Base-by-base conservation (phyloP, 2,888 invertebrate species). In the Gari tellinella region DNA sequence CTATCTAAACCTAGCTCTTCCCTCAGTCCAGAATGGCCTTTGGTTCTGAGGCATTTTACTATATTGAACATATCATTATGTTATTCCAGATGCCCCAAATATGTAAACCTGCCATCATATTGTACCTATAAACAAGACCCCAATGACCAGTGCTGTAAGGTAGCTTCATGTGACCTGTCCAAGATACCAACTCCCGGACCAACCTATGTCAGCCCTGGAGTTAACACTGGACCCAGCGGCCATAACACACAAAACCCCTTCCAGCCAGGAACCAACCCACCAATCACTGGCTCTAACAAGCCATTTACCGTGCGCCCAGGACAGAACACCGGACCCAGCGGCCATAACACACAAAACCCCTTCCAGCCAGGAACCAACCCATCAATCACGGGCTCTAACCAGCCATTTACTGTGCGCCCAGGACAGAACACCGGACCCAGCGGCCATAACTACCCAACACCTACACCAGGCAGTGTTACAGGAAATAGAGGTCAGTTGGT, bases 51-150 rank as follows among this genome's bases (percentile, higher is more conserved):
- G n/a, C n/a, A 40, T 12, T 12, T 40, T 8, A 40, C 40, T 40
- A 12, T 40, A 12, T 14, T 12, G 40, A 12, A 40, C 8, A 40
- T 14, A 40, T 40, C 10, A 40, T 40, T 40, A 8, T 45, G 15
- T 14, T 48, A 12, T 21, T 19, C 10, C 57, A 83, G 84, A 74
- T 84, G 84, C 51, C 73, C 75, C 41, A 55, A 73, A 12, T 84
- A 82, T 53, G 63, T 75, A 17, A 78, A 75, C 61, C 46, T 84
- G 15, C 84, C 84, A 55, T 52, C 81, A 15, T 74, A 80, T 52
- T 84, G 83, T 55, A 74, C 66, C 3, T 81, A 75, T 61, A 58
- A 73, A 38, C 77, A 79, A 46, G 84, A 84, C 60, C 84, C 83
- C 2, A 75, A 70, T n/a, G 83, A 84, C 46, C 46, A 23, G n/a